Base-by-base conservation (phyloP, 2,888 invertebrate genomes). In the Dicranocentrus wangi region DNA sequence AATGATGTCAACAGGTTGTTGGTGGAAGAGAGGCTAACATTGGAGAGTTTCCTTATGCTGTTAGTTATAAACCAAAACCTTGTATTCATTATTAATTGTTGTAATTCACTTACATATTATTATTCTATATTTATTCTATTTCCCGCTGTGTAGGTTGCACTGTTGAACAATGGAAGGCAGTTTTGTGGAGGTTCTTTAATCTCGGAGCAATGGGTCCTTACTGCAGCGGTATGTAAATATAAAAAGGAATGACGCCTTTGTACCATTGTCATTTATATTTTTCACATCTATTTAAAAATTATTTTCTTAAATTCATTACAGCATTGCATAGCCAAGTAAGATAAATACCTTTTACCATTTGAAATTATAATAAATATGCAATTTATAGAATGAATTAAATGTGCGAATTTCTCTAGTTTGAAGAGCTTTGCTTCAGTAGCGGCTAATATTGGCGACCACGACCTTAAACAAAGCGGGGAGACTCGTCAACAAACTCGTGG, bases 141-240 rank as follows among this genome's bases (percentile, higher is more conserved):
- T 75, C 58, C 86, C 86, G n/a, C n/a, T n/a, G n/a, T n/a, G 28
- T 85, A 89, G 89, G 95, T 93, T 0, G 95, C 93, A 0, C 90
- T 96, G 23, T 94, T 95, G 88, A 95, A 94, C 88, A 92, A 91
- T 3, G 94, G 94, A 21, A 91, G 94, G 28, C 95, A 95, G 88
- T 95, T 95, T 89, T 96, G 96, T 88, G 96, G 96, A 1, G 96
- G 95, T 3, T 21, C 21, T 1, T n/a, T 13, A 95, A 95, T 0
- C 90, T 7, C 27, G 13, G 92, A 92, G 82, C 89, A 88, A 60
- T 95, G 95, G 87, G 92, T 96, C 69, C 89, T 96, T 10, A 93
- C 95, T 1, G 96, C 96, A 3, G 95, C 96, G 94, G 95, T 43
- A 94, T 94, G 95, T 95, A 23, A 55, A 3, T 2, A 25, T 19